A percentile compares a stretch with the other conserved stretches of the same genome.
Conservation (phyloP, 2,113 vertebrate genomes). For the Ctenodactylus gundi region DNA sequence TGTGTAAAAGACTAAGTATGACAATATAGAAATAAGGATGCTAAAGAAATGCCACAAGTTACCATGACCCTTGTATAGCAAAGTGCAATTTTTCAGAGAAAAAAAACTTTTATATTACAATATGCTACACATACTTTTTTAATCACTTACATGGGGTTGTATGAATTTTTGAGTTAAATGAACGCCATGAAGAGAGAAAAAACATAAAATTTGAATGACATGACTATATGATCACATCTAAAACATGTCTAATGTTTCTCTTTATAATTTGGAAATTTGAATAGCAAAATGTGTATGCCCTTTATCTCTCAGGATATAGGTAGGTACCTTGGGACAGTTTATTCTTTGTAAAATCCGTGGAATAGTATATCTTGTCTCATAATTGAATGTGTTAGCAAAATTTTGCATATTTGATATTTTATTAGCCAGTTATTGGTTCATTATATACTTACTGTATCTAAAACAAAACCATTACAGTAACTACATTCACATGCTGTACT, state of each 20-base stretch:
- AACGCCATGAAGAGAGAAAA: background rate
- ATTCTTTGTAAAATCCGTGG: background rate
- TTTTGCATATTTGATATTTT: background rate
- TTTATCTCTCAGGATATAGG: background rate
- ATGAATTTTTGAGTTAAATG: background rate
- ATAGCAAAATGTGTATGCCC: background rate
- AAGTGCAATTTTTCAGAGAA: background rate
- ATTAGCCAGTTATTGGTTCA: background rate
- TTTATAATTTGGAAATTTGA: background rate
- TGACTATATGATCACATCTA: background rate
- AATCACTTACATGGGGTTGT: background rate
- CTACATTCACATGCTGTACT: background rate
- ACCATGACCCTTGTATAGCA: background rate
- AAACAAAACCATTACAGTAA: background rate
- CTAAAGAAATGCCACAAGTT: slow-evolving; percentile 16
- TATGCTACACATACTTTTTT: background rate
- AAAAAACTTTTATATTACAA: slow-evolving; percentile 20
- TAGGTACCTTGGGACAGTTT: background rate
- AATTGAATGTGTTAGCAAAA: background rate
- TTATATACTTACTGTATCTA: background rate
- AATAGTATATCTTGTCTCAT: background rate
- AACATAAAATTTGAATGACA: background rate
- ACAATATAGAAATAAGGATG: background rate
- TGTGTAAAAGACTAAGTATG: background rate
- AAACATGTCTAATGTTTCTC: background rate